Evolutionary conservation across 2,888 invertebrate species (phyloP).

Genomic region (Anoncus sp.): DNA sequence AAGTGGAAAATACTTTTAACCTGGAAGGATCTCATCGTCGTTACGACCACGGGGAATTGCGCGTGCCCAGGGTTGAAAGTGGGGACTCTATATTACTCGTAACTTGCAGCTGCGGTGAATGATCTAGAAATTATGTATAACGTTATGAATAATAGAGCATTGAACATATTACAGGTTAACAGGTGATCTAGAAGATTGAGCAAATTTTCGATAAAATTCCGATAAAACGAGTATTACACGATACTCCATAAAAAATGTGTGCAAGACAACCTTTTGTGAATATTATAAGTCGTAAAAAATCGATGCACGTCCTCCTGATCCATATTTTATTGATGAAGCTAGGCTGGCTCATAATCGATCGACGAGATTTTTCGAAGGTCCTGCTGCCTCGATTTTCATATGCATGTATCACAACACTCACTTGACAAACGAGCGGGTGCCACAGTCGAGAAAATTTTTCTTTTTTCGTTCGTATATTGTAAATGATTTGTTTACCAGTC

Average conservation of each 20-base stretch:
- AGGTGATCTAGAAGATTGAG: neutral
- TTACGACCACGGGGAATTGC: conserved; percentile 26
- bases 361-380: conserved; percentile 8
- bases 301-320: neutral
- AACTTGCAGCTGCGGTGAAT: conserved; percentile 15
- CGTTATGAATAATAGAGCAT: conserved; percentile 11
- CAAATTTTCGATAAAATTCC: no score
- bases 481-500: neutral
- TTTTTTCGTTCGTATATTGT: conserved; percentile 16
- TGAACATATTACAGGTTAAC: neutral
- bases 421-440: conserved; percentile 38
- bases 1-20: neutral
- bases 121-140: conserved; percentile 31
- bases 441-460: conserved; percentile 25
- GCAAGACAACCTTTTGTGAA: no score
- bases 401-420: neutral
- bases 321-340: conserved; percentile 11
- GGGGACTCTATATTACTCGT: neutral
- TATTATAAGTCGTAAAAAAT: no score
- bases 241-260: no score
- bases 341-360: neutral
- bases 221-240: no score
- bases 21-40: neutral
- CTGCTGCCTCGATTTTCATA: neutral
- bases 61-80: neutral